Conservation (phyloP, 64 coral and sea anemone genomes). For the Hydrozoanthus tunicans region DNA sequence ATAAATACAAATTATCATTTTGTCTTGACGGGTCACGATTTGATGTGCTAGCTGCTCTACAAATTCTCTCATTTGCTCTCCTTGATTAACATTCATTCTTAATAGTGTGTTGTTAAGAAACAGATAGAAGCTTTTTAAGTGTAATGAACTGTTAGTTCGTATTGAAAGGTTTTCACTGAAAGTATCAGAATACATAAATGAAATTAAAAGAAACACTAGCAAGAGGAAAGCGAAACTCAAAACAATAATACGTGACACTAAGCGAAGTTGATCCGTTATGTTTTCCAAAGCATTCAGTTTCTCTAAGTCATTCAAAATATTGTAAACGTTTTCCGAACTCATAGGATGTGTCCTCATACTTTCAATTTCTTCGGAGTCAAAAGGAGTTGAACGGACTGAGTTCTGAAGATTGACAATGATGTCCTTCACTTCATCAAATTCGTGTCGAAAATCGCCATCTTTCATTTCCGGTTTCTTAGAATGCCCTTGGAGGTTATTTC, state of each 20-base stretch:
- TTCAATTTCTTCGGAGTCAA: slow-evolving; percentile 12
- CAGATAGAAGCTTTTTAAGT: slow-evolving; percentile 15
- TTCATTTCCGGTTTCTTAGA: slow-evolving; percentile 13
- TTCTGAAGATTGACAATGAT: not conserved
- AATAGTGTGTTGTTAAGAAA: slow-evolving; percentile 41
- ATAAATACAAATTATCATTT: slow-evolving; percentile 2
- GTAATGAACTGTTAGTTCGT: not conserved
- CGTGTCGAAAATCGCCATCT: not conserved
- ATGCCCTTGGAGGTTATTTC: slow-evolving; percentile 19
- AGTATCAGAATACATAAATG: not conserved
- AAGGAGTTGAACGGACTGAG: not conserved
- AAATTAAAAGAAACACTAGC: slow-evolving; percentile 4
- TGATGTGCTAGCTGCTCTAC: not conserved
- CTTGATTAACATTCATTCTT: slow-evolving; percentile 45
- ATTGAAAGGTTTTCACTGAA: not conserved
- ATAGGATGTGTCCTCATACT: slow-evolving; percentile 15
- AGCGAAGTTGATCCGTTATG: not conserved
- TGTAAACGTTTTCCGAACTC: slow-evolving; percentile 22
- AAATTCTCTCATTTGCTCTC: slow-evolving; percentile 17
- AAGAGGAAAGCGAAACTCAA: not conserved
- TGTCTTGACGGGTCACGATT: slow-evolving; percentile 12
- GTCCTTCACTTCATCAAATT: slow-evolving; percentile 12
- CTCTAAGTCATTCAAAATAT: slow-evolving; percentile 24
- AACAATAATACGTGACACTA: not conserved
- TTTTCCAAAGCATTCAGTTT: slow-evolving; percentile 29